Evolutionary conservation across 2,797 vertebrate species (phyloP).

Genomic region (Sitta carolinensis): DNA sequence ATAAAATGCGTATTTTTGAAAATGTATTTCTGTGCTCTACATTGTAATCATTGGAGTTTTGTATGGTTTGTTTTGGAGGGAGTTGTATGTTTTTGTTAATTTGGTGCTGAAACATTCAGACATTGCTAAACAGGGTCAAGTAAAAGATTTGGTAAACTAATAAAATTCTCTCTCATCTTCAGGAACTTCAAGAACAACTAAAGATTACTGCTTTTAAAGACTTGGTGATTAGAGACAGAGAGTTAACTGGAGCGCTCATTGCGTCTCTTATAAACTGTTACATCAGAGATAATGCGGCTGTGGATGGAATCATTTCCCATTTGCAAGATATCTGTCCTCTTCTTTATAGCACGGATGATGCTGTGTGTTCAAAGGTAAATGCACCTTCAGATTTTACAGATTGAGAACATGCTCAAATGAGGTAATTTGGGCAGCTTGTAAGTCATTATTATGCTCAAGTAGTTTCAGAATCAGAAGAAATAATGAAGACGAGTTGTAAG

Average conservation of each 20-base stretch:
- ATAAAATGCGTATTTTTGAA: neutral
- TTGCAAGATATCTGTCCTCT: slow-evolving; percentile 93
- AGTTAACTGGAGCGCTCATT: slow-evolving; percentile 91
- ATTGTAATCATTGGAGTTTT: neutral
- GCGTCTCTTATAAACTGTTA: slow-evolving; percentile 95
- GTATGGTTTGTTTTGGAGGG: neutral
- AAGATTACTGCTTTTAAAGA: slow-evolving; percentile 93
- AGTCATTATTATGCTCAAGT: neutral
- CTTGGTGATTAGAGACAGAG: slow-evolving; percentile 90
- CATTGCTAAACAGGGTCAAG: neutral
- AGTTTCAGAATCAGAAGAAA: neutral
- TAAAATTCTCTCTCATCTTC: neutral
- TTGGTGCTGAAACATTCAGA: neutral
- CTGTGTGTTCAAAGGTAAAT: slow-evolving; percentile 92
- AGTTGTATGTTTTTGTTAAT: too few relatives aligned
- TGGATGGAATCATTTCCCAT: slow-evolving; percentile 92
- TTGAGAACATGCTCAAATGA: neutral
- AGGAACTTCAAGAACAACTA: slow-evolving; percentile 96
- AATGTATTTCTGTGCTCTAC: neutral
- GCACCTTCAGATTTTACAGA: neutral
- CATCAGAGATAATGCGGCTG: slow-evolving; percentile 93
- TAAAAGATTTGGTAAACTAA: neutral
- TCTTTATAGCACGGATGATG: slow-evolving; percentile 95
- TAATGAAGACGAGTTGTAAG: neutral
- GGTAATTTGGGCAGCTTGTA: neutral